Evolutionary conservation across 2,888 invertebrate species (phyloP), one percentile per base, ranked within the genome.

Genomic region (Dascillus cervinus): DNA sequence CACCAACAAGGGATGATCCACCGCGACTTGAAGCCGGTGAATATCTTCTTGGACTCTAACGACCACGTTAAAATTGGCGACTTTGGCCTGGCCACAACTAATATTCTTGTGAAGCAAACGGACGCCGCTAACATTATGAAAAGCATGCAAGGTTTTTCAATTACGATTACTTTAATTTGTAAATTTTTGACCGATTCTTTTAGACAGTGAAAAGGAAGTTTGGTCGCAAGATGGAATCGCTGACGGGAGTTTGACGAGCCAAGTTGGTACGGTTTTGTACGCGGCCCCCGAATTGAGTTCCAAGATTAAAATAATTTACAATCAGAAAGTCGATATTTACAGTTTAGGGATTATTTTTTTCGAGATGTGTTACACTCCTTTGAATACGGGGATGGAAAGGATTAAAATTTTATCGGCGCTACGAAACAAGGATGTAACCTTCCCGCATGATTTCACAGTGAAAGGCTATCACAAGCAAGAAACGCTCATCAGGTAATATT

Each of bases 11-110:
- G 90, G 23, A 84, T 86, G 73, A 87, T 87, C 32, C 87, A 91
- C 58, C 68, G 88, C 27, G 88, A 89, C 52, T 59, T 88, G 43
- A 89, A 88, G 56, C 87, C 88, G 0, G 91, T 85, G 0, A 97
- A 97, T 58, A 91, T 97, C 54, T 96, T 97, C 64, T 73, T 98
- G 58, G 95, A 95, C 58, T 83, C 81, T 2, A 84, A 87, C 47
- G 94, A 95, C 65, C 90, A 91, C 59, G 92, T 91, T 1, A 97
- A 97, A 71, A 97, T 97, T 44, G 97, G 96, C 6, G 97, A 97
- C 65, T 97, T 97, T 63, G 97, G 97, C 8, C 70, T 97, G 2
- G 96, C 97, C 0, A 95, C 92, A 0, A 87, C 85, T 1, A 80
- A 75, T 46, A 73, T 80, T 28, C 49, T 60, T 25, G 41, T 49